Base-by-base conservation (phyloP, 2,113 vertebrate species). In the Ophthalmotilapia sp. region DNA sequence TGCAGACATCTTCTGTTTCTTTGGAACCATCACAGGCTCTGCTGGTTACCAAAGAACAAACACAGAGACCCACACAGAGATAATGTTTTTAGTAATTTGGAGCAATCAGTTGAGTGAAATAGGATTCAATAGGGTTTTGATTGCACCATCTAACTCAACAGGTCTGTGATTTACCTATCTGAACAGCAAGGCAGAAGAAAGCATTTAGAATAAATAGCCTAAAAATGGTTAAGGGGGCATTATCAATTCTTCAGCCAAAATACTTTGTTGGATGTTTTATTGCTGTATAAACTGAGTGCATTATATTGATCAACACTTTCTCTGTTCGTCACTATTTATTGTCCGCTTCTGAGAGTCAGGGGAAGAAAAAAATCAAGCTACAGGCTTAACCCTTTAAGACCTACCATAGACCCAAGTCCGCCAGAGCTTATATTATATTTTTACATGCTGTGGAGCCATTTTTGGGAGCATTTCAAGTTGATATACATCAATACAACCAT, bases 121-220 rank as follows among this genome's bases (percentile, higher is more conserved):
- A 15, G 79, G 65, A 23, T 88, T 86, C 68, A 84, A 47, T 17
- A 70, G 54, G 80, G 49, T 56, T 93, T 86, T 91, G 84, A 91
- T 90, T 88, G 75, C 6, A 2, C 62, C 29, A 86, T 51, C 77
- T 10, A 77, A 68, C 54, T 89, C 55, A 87, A 75, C 58, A 80
- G 53, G 83, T 86, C 9, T 51, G 77, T 75, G 9, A 81, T 81
- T 86, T 83, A 45, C 62, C 21, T 51, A 49, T 19, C 65, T 55
- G 33, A 73, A 87, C 8, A 83, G 53, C 1, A 1, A 87, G 38
- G 6, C 21, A 26, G 54, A 56, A n/a, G 47, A 68, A 26, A 42
- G 75, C 5, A 68, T 81, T 79, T 42, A 73, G 29, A 83, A 47
- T 81, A 83, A 90, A 86, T 58, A 31, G 38, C 75, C 42, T 14